Percentiles rank a stretch among this genome's conserved stretches.
These are phyloP conservation scores for Siphamia tubifer DNA, from an alignment of 2,113 vertebrate genomes.

Conservation along the genomic window DNA sequence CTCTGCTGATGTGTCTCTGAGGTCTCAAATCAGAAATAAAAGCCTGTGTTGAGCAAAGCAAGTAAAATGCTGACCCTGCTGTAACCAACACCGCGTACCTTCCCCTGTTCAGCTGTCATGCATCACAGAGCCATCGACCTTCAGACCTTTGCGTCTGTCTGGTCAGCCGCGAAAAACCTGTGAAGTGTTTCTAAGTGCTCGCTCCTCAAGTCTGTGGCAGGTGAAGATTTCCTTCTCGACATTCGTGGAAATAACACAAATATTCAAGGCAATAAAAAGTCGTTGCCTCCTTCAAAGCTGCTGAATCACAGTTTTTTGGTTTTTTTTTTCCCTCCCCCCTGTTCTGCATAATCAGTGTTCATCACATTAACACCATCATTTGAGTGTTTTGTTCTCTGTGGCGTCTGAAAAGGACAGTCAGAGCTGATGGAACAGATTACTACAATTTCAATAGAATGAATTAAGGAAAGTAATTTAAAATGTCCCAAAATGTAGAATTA, in stretches of 20 bases:
- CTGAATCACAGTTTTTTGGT: slow-evolving; percentile 25
- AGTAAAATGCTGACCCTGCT: slow-evolving; percentile 55
- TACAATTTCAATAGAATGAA: background rate
- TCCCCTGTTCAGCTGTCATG: slow-evolving; percentile 44
- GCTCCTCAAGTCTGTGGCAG: background rate
- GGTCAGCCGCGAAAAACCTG: slow-evolving; percentile 21
- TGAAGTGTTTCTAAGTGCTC: slow-evolving; percentile 21
- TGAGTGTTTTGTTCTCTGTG: background rate
- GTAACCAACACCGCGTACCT: slow-evolving; percentile 15
- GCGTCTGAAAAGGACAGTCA: slow-evolving; percentile 9
- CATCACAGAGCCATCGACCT: slow-evolving; percentile 60
- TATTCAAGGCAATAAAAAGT: background rate
- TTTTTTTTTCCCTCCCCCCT: background rate
- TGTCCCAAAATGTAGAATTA: background rate
- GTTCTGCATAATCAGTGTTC: slow-evolving; percentile 29
- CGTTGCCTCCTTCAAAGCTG: background rate
- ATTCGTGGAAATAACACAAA: background rate
- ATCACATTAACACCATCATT: slow-evolving; percentile 29
- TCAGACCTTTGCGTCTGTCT: slow-evolving; percentile 21
- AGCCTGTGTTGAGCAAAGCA: background rate
- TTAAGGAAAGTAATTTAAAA: background rate
- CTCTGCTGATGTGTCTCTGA: slow-evolving; percentile 6
- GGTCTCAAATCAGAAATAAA: slow-evolving; percentile 14
- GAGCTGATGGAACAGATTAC: slow-evolving; percentile 28
- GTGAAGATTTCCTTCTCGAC: background rate